A percentile compares a stretch with the other conserved stretches of the same genome.
Evolutionary conservation across 1,140 invertebrate species (phyloP).

Genomic region (Acyrthosiphon pisum): DNA sequence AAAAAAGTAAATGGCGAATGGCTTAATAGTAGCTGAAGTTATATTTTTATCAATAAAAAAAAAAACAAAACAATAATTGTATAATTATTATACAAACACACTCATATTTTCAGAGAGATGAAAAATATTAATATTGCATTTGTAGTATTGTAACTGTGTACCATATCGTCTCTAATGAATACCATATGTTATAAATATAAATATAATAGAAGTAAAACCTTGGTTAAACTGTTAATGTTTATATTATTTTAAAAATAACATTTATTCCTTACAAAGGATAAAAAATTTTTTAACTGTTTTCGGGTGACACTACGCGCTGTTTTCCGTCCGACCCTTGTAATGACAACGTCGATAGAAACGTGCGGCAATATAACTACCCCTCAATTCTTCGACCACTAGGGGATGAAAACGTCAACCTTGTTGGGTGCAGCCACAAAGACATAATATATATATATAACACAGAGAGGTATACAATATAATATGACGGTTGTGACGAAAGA

Average conservation of each 20-base stretch:
- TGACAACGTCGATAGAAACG: constrained; percentile 30
- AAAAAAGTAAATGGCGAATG: too few species aligned
- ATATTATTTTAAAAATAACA: neutral
- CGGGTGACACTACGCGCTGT: neutral
- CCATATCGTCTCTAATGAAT: neutral
- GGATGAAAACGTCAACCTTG: constrained; percentile 2
- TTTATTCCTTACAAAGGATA: neutral
- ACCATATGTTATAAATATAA: neutral
- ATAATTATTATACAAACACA: too few species aligned
- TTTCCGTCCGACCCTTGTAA: constrained; percentile 7
- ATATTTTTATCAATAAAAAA: too few species aligned
- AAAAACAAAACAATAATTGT: too few species aligned
- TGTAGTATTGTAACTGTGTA: neutral
- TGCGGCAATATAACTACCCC: neutral
- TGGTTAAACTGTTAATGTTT: neutral
- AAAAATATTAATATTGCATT: too few species aligned
- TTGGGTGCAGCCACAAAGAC: neutral
- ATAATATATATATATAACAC: neutral
- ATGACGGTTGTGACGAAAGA: neutral
- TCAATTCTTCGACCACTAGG: neutral
- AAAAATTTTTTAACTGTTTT: neutral
- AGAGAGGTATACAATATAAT: too few species aligned
- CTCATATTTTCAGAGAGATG: too few species aligned
- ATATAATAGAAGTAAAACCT: neutral
- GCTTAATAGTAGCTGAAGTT: too few species aligned